Evolutionary conservation across 2,797 vertebrate genomes (phyloP).

Genomic region (Neosilurus mollespiculum): DNA sequence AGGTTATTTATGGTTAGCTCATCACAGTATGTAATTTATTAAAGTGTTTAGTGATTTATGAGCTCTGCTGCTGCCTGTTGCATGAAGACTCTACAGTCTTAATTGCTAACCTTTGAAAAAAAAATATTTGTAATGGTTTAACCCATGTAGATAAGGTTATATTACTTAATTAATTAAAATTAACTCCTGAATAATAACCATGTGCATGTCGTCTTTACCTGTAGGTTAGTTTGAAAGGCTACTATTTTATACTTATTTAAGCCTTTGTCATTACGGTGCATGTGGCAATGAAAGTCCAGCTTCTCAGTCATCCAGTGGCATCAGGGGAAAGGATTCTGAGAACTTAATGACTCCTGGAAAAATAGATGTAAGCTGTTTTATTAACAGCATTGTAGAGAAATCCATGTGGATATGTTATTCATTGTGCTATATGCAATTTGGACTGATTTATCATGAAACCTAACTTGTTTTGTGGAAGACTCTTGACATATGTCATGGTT

Average conservation of each 20-base stretch:
- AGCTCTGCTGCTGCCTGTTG: conserved; percentile 2
- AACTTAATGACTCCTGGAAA: neutral
- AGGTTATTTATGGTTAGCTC: conserved; percentile 11
- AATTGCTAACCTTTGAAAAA: conserved; percentile 8
- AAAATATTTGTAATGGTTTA: conserved; percentile 1
- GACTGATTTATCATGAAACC: neutral
- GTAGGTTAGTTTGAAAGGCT: neutral
- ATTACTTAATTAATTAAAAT: neutral
- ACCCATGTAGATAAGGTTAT: conserved; percentile 6
- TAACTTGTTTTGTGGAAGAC: neutral
- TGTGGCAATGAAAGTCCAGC: neutral
- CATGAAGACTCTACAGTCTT: neutral
- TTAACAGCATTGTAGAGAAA: neutral
- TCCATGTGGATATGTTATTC: neutral
- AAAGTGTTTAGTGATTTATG: conserved; percentile 2
- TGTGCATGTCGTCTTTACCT: neutral
- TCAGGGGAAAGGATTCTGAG: neutral
- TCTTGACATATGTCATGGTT: neutral
- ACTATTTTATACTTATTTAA: neutral
- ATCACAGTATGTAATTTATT: conserved; percentile 10
- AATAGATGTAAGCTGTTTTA: neutral
- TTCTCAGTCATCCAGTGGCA: neutral
- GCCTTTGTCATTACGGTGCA: neutral
- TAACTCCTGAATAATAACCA: neutral
- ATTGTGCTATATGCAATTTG: neutral